phyloP scores from a whole-genome alignment of 2,888 invertebrate species.

The Ashinkailepas kermadecensis region DNA sequence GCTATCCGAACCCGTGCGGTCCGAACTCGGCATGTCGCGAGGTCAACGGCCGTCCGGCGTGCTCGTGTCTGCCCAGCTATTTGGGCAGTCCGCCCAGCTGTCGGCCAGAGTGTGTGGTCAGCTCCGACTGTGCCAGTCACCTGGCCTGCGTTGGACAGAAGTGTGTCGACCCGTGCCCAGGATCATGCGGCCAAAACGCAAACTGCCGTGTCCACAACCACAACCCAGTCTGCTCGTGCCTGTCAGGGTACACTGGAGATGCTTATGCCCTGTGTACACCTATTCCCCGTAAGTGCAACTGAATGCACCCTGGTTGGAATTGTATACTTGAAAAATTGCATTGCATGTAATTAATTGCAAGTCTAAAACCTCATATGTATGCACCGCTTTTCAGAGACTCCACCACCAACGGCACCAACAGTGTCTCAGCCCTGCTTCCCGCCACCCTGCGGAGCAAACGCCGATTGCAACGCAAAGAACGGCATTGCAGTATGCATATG shows the following conservation, averaged over 20 bases:
- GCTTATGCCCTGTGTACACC: slow-evolving; percentile 43
- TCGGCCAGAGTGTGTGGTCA: slow-evolving; percentile 66
- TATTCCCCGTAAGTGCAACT: too few species aligned
- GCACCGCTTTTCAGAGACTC: slow-evolving; percentile 78
- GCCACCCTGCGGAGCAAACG: slow-evolving; percentile 78
- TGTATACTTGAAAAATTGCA: too few species aligned
- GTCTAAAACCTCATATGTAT: slow-evolving; percentile 55
- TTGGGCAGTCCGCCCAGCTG: slow-evolving; percentile 47
- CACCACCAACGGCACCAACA: slow-evolving; percentile 38
- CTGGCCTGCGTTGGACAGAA: slow-evolving; percentile 61
- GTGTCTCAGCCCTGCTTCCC: slow-evolving; percentile 61
- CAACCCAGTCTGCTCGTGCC: slow-evolving; percentile 59
- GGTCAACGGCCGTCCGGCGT: slow-evolving; percentile 48
- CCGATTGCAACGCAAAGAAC: slow-evolving; percentile 63
- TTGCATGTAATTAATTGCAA: too few species aligned
- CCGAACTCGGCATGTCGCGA: slow-evolving; percentile 62
- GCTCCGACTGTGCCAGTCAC: slow-evolving; percentile 59
- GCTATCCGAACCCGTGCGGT: slow-evolving; percentile 62
- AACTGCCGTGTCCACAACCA: slow-evolving; percentile 67
- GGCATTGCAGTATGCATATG: slow-evolving; percentile 78
- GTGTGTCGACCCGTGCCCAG: slow-evolving; percentile 53
- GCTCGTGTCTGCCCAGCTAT: slow-evolving; percentile 46
- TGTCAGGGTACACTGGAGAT: slow-evolving; percentile 63
- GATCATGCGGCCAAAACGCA: slow-evolving; percentile 54
- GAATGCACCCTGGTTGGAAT: too few species aligned